Evolutionary conservation across 2,888 invertebrate species (phyloP).

Genomic region (Crossocerus cetratus): DNA sequence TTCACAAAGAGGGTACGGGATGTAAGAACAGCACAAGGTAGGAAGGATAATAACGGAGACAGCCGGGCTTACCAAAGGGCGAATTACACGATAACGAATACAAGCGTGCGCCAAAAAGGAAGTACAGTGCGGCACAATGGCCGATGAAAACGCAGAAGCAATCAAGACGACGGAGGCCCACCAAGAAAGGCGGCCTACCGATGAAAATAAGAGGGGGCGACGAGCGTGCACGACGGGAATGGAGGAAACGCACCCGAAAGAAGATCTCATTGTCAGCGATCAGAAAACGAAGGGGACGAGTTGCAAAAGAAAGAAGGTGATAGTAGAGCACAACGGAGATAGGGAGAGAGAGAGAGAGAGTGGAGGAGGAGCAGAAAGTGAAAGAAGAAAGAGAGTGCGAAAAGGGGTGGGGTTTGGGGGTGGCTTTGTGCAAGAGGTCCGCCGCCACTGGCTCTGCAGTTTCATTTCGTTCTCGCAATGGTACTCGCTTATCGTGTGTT

Average conservation of each 20-base stretch:
- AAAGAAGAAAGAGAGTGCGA: conserved; percentile 2
- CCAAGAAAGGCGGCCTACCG: neutral
- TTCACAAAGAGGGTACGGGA: too few relatives aligned
- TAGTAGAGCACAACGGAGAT: neutral
- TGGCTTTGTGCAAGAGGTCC: conserved; percentile 31
- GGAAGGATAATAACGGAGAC: too few relatives aligned
- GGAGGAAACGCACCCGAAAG: neutral
- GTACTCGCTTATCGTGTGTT: conserved; percentile 67
- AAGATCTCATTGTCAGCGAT: neutral
- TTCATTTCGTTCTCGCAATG: conserved; percentile 64
- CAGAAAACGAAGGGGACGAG: conserved; percentile 6
- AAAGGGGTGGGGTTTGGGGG: neutral
- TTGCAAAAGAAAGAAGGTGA: conserved; percentile 12
- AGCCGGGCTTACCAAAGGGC: too few relatives aligned
- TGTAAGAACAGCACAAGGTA: too few relatives aligned
- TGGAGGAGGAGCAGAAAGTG: neutral
- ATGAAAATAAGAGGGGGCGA: neutral
- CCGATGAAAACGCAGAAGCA: neutral
- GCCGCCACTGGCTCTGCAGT: conserved; percentile 50
- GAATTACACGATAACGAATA: too few relatives aligned
- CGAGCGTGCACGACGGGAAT: neutral
- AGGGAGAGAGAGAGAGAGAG: conserved; percentile 11
- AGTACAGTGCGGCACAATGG: too few relatives aligned
- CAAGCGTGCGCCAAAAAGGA: too few relatives aligned
- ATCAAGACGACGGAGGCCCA: neutral